Base-by-base conservation (phyloP, 2,797 vertebrate genomes). In the Apodemus agrarius region DNA sequence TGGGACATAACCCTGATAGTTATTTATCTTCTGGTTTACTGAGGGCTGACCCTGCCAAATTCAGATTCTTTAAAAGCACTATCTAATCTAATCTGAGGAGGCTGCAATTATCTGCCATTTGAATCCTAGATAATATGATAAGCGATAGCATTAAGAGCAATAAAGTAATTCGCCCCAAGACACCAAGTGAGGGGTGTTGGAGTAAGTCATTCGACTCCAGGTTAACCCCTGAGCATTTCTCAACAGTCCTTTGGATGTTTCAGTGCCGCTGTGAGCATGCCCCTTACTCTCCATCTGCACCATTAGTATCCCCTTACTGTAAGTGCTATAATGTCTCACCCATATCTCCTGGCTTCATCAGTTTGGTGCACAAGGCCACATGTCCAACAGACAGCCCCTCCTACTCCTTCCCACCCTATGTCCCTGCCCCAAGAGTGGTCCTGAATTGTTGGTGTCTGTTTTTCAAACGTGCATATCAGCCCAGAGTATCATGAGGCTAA, bases 51-150 rank as follows among this genome's bases (percentile, higher is more conserved):
- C 8, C 22, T 19, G 43, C 63, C 83, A 85, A 46, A 17, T 49
- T 49, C 91, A 89, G 31, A 61, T 13, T 31, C 40, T 91, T 95
- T 61, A 40, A 82, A 91, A 93, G 80, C 65, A 65, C 82, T 69
- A 67, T 65, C 89, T 95, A 82, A 91, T 78, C 59, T 85, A 91
- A 72, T 82, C 34, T 6, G 14, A 11, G 24, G 87, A 89, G 74
- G 57, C 21, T 22, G 8, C 49, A 59, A 37, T 34, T 90, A 76
- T 76, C 49, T 29, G 4, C 5, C 40, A 88, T 82, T 34, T 72
- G 34, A 22, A 2, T 54, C 26, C 12, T 52, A 46, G 83, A 69
- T 85, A 85, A 34, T 69, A 67, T 3, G 3, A 49, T 34, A 85
- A 85, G 2, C 61, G 40, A 74, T 59, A 54, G 52, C 46, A 69